Base-by-base conservation (phyloP, 2,888 invertebrate species). In the Chromoteleia sp. region DNA sequence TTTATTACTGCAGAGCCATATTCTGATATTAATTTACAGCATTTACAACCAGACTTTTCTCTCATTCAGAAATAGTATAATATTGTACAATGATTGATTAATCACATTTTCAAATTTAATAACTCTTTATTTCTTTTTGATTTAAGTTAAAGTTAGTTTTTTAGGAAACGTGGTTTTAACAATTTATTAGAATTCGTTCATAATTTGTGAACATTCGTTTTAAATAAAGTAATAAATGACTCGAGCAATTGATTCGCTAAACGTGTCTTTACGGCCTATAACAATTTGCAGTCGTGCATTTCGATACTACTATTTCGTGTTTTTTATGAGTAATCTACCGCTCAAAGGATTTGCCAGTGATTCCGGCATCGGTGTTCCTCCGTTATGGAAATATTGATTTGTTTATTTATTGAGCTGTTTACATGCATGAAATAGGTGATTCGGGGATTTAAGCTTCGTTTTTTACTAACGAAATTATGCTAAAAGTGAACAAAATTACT, bases 341-440 rank as follows among this genome's bases (percentile, higher is more conserved):
- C 36, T 68, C 68, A 68, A 61, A 76, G 76, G 76, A 76, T 68
- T 76, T 76, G 59, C 52, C 25, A 48, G 41, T 76, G 52, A 75
- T 67, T 75, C 58, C 21, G 17, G 50, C 59, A 39, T 50, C 30
- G 33, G 21, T 30, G 33, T 41, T 67, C 39, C 36, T 67, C 39
- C 36, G 58, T 19, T 77, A 68, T 45, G 56, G 68, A 54, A 70
- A 63, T 70, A 77, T 77, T 77, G 70, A 70, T 63, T 68, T 39
- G 41, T 39, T 68, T 59, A 58, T 76, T 67, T 76, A 68, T 76
- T 43, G 67, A 76, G 25, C 45, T 61, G 59, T 68, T 76, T 75
- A 75, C 75, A 75, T 59, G 58, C 50, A 67, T 67, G 58, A 30
- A 65, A 65, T 12, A 41, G 56, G 65, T 65, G 65, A 56, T 39